phyloP scores from a whole-genome alignment of 2,888 invertebrate genomes.

The Smittia aterrima region DNA sequence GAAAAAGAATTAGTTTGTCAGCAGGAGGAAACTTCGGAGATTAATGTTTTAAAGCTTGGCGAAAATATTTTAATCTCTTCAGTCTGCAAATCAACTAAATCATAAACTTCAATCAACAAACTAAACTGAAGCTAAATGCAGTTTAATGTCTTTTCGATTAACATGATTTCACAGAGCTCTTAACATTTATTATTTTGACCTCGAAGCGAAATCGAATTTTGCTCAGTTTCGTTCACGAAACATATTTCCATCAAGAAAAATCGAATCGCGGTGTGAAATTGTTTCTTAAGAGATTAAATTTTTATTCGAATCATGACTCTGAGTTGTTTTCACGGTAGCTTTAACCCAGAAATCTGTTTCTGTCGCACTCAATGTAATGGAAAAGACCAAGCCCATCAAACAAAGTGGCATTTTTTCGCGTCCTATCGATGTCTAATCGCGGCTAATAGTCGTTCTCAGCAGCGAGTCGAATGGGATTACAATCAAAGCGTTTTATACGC shows the following conservation, averaged over 20 bases:
- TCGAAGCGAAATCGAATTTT: no score
- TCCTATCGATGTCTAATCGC: conserved; percentile 8
- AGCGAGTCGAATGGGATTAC: neutral
- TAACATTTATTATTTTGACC: no score
- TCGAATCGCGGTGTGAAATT: neutral
- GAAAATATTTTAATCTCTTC: no score
- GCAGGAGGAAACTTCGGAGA: no score
- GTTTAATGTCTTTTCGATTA: neutral
- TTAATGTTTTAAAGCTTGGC: no score
- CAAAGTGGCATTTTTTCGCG: neutral
- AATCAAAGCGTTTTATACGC: neutral
- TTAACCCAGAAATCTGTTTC: conserved; percentile 3
- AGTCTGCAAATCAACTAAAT: neutral
- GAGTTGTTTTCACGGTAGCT: conserved; percentile 19
- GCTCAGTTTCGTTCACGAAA: no score
- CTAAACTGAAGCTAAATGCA: neutral
- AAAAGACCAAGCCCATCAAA: neutral
- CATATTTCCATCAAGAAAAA: neutral
- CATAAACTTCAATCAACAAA: neutral
- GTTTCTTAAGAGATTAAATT: neutral
- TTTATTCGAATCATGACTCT: neutral
- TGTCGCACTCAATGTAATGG: neutral
- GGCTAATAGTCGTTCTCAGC: neutral
- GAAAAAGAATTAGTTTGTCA: no score
- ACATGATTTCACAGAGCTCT: no score